Conservation (phyloP, 1,140 invertebrate species). For the Dreissena polymorpha region DNA sequence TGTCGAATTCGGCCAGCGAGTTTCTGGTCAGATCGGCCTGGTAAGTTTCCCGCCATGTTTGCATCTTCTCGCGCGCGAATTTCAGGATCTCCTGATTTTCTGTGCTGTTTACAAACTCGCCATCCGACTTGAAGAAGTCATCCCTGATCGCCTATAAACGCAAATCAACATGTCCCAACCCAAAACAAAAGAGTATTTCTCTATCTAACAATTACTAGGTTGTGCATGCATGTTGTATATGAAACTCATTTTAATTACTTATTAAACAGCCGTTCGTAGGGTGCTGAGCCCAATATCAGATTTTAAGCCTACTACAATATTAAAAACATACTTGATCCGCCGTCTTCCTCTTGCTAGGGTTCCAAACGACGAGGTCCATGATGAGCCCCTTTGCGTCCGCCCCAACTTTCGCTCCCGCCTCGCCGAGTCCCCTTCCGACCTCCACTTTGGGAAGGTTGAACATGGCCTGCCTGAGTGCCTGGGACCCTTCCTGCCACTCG, state of each 20-base stretch:
- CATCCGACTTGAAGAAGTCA: conserved; percentile 42
- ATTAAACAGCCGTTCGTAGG: no score
- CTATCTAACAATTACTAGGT: no score
- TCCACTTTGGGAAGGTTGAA: conserved; percentile 13
- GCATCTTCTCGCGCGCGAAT: not conserved
- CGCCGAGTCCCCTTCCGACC: conserved; percentile 14
- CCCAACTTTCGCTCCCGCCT: not conserved
- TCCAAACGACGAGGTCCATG: conserved; percentile 12
- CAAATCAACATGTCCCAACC: not conserved
- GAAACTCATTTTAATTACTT: no score
- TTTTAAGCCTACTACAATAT: no score
- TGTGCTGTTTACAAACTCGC: conserved; percentile 21
- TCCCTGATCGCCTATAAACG: conserved; percentile 16
- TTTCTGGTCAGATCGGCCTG: not conserved
- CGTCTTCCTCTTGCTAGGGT: conserved; percentile 24
- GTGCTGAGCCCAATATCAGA: no score
- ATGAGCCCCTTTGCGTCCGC: conserved; percentile 37
- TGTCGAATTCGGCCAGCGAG: conserved; percentile 32
- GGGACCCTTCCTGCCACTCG: conserved; percentile 31
- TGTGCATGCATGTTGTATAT: no score
- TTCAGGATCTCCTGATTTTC: conserved; percentile 34
- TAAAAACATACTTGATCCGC: conserved; percentile 10
- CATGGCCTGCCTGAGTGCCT: not conserved
- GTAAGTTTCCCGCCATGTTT: conserved; percentile 16
- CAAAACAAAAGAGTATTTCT: no score